Percentiles rank a stretch among this genome's conserved stretches.
Evolutionary conservation across 2,113 vertebrate species (phyloP).

Genomic region (Pipa parva): DNA sequence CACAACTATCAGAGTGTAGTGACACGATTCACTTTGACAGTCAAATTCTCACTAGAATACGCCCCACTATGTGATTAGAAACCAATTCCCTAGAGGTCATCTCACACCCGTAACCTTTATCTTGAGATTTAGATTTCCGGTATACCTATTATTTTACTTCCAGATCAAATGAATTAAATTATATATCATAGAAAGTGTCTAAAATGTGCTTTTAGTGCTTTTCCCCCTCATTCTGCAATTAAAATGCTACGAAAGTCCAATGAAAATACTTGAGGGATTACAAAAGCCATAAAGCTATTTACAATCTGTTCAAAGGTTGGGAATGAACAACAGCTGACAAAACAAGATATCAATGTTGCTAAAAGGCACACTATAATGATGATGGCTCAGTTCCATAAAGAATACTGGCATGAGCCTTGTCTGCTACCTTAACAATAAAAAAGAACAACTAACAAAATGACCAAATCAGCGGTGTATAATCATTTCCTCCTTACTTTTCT

Average conservation of each 20-base stretch:
- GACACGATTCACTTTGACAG: no score
- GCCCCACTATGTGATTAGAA: constrained; percentile 16
- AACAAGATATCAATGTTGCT: not conserved
- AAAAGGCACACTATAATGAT: not conserved
- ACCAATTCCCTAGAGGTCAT: constrained; percentile 20
- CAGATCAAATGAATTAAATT: not conserved
- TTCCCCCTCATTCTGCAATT: constrained; percentile 2
- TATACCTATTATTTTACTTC: constrained; percentile 3
- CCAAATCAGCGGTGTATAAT: no score
- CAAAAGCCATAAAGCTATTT: constrained; percentile 5
- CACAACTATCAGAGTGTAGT: no score
- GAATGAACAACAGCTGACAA: constrained; percentile 10
- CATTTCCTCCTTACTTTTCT: no score
- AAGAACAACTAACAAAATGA: no score
- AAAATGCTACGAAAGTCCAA: constrained; percentile 12
- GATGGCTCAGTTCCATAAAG: no score
- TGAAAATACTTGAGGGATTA: constrained; percentile 30
- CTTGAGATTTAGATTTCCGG: constrained; percentile 5
- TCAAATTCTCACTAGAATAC: no score
- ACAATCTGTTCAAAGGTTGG: constrained; percentile 25
- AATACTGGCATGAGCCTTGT: no score
- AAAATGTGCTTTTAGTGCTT: constrained; percentile 9
- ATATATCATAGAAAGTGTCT: constrained; percentile 22
- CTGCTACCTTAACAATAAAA: no score
- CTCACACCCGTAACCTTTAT: constrained; percentile 3